phyloP scores from a whole-genome alignment of 2,797 vertebrate genomes.

The Diceros bicornis region DNA sequence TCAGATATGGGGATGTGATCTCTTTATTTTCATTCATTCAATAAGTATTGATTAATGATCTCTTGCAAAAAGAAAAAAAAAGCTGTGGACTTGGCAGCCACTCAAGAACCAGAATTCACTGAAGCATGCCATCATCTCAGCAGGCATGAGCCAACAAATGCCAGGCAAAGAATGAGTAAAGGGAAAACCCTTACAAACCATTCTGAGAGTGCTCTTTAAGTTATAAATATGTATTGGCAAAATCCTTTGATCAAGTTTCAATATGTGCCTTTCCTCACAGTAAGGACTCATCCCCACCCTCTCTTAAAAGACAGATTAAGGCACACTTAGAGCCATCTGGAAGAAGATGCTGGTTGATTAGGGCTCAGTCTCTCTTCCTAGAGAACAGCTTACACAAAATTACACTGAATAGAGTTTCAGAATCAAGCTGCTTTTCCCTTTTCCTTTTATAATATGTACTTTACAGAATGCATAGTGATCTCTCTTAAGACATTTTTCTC shows the following conservation, averaged over 20 bases:
- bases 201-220: slow-evolving; percentile 38
- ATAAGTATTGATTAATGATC: neutral
- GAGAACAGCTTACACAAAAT: slow-evolving; percentile 85
- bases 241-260: slow-evolving; percentile 82
- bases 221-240: slow-evolving; percentile 80
- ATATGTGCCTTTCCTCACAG: slow-evolving; percentile 82
- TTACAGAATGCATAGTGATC: slow-evolving; percentile 83
- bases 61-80: neutral
- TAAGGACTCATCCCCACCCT: slow-evolving; percentile 79
- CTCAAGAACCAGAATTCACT: neutral
- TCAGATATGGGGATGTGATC: neutral
- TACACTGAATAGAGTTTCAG: slow-evolving; percentile 84
- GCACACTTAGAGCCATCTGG: slow-evolving; percentile 87
- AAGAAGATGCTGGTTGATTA: slow-evolving; percentile 87
- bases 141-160: slow-evolving; percentile 11
- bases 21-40: slow-evolving; percentile 50
- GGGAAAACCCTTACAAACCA: slow-evolving; percentile 57
- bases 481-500: slow-evolving; percentile 85
- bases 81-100: neutral
- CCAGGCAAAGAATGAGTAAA: slow-evolving; percentile 1
- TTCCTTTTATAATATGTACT: slow-evolving; percentile 85
- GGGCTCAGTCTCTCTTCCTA: slow-evolving; percentile 86
- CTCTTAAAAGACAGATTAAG: slow-evolving; percentile 83
- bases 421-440: slow-evolving; percentile 84
- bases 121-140: neutral